Evolutionary conservation across 2,888 invertebrate species (phyloP).

Genomic region (Ectemnius continuus): DNA sequence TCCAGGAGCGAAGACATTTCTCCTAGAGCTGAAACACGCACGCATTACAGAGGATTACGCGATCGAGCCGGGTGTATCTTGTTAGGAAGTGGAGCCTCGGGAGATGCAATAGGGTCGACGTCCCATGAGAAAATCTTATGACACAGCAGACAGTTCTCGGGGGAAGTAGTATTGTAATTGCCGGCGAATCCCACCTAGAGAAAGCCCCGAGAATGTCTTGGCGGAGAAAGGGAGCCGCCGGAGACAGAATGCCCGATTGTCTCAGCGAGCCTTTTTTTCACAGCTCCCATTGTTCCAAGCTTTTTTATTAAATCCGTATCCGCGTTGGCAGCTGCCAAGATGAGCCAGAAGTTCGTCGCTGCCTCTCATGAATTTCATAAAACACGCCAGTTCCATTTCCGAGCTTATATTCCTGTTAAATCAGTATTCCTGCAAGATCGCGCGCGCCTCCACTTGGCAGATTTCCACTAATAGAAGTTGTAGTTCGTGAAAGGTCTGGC

Average conservation of each 20-base stretch:
- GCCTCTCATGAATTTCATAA: too few species aligned
- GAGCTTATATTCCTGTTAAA: too few species aligned
- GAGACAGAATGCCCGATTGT: neutral
- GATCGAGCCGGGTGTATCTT: constrained; percentile 12
- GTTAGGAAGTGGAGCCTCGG: too few species aligned
- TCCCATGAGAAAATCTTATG: constrained; percentile 27
- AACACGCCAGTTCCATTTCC: too few species aligned
- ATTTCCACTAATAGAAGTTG: too few species aligned
- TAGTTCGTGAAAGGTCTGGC: too few species aligned
- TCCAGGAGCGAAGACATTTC: constrained; percentile 13
- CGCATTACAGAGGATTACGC: constrained; percentile 16
- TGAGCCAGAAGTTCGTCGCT: neutral
- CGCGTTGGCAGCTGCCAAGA: neutral
- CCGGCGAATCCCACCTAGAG: constrained; percentile 11
- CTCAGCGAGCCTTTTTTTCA: constrained; percentile 10
- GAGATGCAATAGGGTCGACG: constrained; percentile 6
- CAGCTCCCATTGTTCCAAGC: neutral
- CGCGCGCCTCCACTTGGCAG: too few species aligned
- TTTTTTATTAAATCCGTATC: constrained; percentile 6
- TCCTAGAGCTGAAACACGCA: too few species aligned
- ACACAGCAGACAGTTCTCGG: constrained; percentile 13
- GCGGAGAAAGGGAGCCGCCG: neutral
- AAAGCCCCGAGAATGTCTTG: constrained; percentile 18
- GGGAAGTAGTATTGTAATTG: neutral
- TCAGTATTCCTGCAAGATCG: too few species aligned